Base-by-base conservation (phyloP, 2,797 vertebrate species). In the Pseudotriccus pelzelni region DNA sequence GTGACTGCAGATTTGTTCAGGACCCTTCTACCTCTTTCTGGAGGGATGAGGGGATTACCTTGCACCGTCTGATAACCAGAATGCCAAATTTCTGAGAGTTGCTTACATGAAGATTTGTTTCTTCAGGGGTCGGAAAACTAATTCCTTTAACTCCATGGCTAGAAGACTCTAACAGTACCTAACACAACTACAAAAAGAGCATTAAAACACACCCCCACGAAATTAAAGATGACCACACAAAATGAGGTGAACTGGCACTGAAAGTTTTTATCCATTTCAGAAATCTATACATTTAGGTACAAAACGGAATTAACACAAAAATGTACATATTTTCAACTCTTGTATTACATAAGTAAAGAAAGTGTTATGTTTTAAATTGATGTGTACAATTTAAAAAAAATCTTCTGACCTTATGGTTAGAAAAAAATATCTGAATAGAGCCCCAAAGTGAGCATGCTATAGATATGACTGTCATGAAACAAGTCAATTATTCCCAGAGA, bases 201-300 rank as follows among this genome's bases (percentile, higher is more conserved):
- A 68, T 55, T 30, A 37, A 62, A 49, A 60, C 9, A 39, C 9
- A n/a, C 7, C 5, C 12, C 10, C 41, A 6, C 10, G 16, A 87
- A 72, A 66, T 55, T 43, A 36, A 83, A 68, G 46, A 80, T 2
- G 3, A 81, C 41, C 25, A 46, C 70, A 88, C 67, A 79, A 64
- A 78, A 69, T 37, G 9, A 68, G 14, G 34, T 64, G 21, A 84
- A 79, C 16, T 67, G 34, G 24, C 64, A 88, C 15, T 41, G 24
- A 77, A 93, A 80, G 27, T 91, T 95, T 93, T 95, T 95, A 95
- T 95, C 85, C 27, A 49, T 39, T 89, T 89, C 66, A 73, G 47
- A 93, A 95, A 93, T 80, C 83, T 32, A 77, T 52, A 94, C 56
- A 78, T 85, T 92, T 80, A 72, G 75, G 66, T 91, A 85, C 91